Evolutionary conservation across 2,113 vertebrate species (phyloP).

Genomic region (Heloderma charlesbogerti): DNA sequence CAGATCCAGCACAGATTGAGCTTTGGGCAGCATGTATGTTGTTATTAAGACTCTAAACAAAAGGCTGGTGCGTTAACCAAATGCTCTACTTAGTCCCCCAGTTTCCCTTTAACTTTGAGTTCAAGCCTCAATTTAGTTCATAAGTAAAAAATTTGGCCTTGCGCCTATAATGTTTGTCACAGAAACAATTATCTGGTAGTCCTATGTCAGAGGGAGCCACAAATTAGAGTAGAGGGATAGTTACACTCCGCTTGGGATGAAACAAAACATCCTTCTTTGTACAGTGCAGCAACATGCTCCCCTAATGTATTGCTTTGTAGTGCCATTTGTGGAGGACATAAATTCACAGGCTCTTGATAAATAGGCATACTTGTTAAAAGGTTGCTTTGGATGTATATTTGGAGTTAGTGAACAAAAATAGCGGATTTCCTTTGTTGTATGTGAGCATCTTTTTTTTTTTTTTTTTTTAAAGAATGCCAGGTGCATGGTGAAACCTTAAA

Average conservation of each 20-base stretch:
- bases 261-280: neutral
- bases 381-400: neutral
- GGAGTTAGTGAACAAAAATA: neutral
- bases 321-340: conserved; percentile 2
- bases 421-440: neutral
- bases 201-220: neutral
- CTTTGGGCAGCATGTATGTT: neutral
- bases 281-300: rapidly evolving
- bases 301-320: neutral
- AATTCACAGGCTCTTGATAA: neutral
- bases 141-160: neutral
- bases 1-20: neutral
- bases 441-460: neutral
- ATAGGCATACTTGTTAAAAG: neutral
- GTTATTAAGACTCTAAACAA: neutral
- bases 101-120: neutral
- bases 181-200: neutral
- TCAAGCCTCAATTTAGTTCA: conserved; percentile 22
- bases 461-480: neutral
- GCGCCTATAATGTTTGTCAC: conserved; percentile 3
- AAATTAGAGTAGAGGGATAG: neutral
- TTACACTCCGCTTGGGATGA: neutral
- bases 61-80: neutral
- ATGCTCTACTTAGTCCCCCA: conserved; percentile 11
- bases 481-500: neutral